Percentiles rank a stretch among this genome's conserved stretches.
These are phyloP conservation scores for Dolomedes plantarius DNA, from an alignment of 2,888 invertebrate species.

Conservation along the genomic window DNA sequence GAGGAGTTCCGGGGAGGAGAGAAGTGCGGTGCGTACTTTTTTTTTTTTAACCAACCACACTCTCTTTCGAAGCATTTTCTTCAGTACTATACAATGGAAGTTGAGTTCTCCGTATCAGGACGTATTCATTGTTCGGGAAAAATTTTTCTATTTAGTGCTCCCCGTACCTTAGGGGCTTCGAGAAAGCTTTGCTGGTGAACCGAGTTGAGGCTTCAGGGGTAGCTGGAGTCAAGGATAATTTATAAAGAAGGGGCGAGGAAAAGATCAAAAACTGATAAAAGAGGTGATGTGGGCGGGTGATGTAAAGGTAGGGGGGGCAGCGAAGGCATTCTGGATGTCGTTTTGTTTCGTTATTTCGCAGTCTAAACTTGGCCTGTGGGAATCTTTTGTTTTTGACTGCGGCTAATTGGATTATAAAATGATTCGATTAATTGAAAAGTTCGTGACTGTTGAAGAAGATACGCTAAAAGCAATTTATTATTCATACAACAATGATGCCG, in stretches of 20 bases:
- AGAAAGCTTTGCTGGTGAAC: neutral
- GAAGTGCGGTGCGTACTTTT: neutral
- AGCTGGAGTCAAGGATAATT: neutral
- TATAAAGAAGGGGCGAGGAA: neutral
- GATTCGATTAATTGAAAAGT: neutral
- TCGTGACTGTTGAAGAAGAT: neutral
- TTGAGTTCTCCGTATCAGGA: neutral
- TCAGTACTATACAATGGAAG: neutral
- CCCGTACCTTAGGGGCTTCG: neutral
- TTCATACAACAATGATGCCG: neutral
- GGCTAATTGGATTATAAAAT: constrained; percentile 9
- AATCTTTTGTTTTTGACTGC: constrained; percentile 12
- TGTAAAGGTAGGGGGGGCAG: neutral
- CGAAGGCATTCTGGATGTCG: neutral
- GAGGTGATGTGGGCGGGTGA: neutral
- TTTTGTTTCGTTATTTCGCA: neutral
- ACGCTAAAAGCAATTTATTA: neutral
- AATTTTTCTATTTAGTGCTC: constrained; percentile 17
- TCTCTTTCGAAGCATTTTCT: neutral
- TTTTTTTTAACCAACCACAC: neutral
- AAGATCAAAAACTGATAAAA: constrained; percentile 16
- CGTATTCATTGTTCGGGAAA: neutral
- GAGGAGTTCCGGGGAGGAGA: neutral
- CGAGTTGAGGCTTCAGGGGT: neutral
- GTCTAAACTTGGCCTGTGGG: neutral